These are phyloP conservation scores for Ptyas mucosa DNA, from an alignment of 2,113 vertebrate species.

Conservation along the genomic window DNA sequence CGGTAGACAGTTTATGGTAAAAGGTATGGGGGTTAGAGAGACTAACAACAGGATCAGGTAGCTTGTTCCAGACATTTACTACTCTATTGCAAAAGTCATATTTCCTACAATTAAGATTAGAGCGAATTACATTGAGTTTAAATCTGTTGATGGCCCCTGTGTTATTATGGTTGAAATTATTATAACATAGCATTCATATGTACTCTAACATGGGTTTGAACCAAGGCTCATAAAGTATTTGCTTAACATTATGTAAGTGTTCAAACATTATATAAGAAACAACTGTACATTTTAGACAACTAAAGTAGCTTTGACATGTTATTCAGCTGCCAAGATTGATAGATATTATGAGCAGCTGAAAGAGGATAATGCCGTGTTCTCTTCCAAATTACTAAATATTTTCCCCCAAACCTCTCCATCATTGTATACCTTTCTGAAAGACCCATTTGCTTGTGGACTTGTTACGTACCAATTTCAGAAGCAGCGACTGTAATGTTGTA, in stretches of 20 bases:
- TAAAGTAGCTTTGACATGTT: neutral
- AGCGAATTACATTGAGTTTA: too few relatives aligned
- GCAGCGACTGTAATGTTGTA: conserved; percentile 93
- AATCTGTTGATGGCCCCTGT: too few relatives aligned
- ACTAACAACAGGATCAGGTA: too few relatives aligned
- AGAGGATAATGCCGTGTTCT: neutral
- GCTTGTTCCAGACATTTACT: too few relatives aligned
- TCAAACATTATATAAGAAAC: neutral
- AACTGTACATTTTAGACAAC: neutral
- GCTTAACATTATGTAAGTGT: neutral
- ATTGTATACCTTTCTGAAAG: neutral
- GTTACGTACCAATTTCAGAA: conserved; percentile 87
- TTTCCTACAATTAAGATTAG: too few relatives aligned
- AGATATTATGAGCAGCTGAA: neutral
- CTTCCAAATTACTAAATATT: neutral
- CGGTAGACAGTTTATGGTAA: too few relatives aligned
- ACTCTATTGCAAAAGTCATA: too few relatives aligned
- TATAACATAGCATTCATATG: neutral
- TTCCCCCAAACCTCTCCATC: neutral
- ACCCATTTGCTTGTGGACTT: neutral
- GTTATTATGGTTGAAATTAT: too few relatives aligned
- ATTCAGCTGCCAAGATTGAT: neutral
- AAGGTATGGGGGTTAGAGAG: too few relatives aligned
- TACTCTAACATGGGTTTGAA: neutral
- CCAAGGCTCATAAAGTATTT: neutral